Percentiles rank a stretch among this genome's conserved stretches.
Conservation (phyloP, 2,888 invertebrate genomes). For the Cotesia congregata region DNA sequence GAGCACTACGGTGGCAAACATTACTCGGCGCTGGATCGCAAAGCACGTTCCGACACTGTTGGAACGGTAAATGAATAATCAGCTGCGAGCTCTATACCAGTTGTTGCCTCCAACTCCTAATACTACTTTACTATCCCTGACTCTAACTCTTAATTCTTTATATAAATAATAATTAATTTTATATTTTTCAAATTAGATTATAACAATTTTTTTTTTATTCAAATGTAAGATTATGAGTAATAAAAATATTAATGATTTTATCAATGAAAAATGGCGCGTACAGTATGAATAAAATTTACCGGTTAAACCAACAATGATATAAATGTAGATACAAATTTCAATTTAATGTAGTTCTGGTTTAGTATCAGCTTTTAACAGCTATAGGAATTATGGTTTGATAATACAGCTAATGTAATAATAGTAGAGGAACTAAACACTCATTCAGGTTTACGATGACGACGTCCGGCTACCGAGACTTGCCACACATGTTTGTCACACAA, state of each 20-base stretch:
- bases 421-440: conserved; percentile 4
- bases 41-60: conserved; percentile 26
- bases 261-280: background rate
- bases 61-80: conserved; percentile 52
- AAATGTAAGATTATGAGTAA: background rate
- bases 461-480: conserved; percentile 23
- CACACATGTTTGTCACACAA: conserved; percentile 44
- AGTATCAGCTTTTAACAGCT: no score
- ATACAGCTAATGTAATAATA: no score
- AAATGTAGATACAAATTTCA: no score
- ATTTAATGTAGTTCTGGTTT: no score
- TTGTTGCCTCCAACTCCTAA: conserved; percentile 45
- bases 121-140: conserved; percentile 33
- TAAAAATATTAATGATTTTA: background rate
- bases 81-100: conserved; percentile 26
- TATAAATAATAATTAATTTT: background rate
- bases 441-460: conserved; percentile 35
- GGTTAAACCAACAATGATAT: background rate
- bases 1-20: background rate
- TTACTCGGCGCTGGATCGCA: background rate
- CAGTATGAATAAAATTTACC: background rate
- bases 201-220: no score
- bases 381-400: no score
- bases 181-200: no score
- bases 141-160: background rate